These are phyloP conservation scores for Amphimedon queenslandica DNA, from an alignment of 37 sponge, comb jelly and placozoan species.

Conservation along the genomic window DNA sequence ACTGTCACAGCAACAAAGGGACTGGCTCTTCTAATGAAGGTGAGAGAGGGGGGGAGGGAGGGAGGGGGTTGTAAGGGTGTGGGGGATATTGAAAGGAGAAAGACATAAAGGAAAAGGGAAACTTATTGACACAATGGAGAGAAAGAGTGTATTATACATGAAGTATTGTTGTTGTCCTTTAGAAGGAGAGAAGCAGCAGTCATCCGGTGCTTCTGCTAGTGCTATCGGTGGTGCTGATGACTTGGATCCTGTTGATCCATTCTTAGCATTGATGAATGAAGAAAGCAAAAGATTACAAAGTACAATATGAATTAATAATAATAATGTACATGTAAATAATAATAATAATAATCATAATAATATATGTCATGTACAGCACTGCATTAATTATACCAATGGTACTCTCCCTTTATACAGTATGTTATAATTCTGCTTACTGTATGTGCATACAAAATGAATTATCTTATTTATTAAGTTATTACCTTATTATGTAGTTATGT, in stretches of 20 bases:
- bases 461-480: not conserved
- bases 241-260: constrained; percentile 30
- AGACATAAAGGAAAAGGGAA: no score
- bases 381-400: not conserved
- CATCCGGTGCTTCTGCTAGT: no score
- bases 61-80: no score
- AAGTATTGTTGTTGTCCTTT: no score
- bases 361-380: not conserved
- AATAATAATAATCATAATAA: not conserved
- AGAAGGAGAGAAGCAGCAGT: not conserved
- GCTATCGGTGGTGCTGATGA: not conserved
- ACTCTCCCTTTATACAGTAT: not conserved
- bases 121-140: no score
- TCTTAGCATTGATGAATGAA: constrained; percentile 25
- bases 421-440: no score
- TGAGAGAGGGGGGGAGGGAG: no score
- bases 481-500: constrained; percentile 50
- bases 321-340: not conserved
- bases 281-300: constrained; percentile 36
- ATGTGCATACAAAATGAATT: not conserved
- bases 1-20: not conserved
- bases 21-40: not conserved
- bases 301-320: not conserved
- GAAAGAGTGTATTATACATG: no score
- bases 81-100: no score